phyloP scores from a whole-genome alignment of 2,888 invertebrate species.

The Erpobdella octoculata region DNA sequence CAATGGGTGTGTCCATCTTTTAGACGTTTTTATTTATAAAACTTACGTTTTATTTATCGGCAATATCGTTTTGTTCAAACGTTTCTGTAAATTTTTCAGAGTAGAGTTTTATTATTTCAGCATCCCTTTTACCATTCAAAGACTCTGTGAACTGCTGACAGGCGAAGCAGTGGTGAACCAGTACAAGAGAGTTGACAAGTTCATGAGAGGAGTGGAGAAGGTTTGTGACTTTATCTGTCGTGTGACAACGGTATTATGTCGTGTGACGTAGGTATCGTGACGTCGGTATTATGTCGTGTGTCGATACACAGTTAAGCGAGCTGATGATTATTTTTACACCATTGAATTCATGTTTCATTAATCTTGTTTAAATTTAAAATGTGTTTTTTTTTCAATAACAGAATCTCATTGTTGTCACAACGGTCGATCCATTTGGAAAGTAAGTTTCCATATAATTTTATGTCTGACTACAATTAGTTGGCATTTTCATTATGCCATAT shows the following conservation, averaged over 20 bases:
- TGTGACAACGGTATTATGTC: neutral
- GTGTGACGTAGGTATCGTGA: too few species aligned
- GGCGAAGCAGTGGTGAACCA: conserved; percentile 72
- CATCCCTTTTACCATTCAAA: conserved; percentile 89
- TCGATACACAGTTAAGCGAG: too few species aligned
- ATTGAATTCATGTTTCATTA: too few species aligned
- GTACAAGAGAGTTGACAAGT: conserved; percentile 90
- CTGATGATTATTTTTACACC: too few species aligned
- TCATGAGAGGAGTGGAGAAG: conserved; percentile 91
- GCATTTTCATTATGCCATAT: too few species aligned
- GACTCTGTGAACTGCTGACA: conserved; percentile 85
- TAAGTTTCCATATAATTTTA: too few species aligned
- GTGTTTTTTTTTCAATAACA: conserved; percentile 38
- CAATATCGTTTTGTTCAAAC: neutral
- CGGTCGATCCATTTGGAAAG: conserved; percentile 51
- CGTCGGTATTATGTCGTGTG: too few species aligned
- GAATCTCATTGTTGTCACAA: conserved; percentile 51
- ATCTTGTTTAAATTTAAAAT: too few species aligned
- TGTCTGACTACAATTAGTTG: too few species aligned
- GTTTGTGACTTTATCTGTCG: conserved; percentile 37
- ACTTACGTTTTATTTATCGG: neutral
- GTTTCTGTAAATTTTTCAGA: too few species aligned
- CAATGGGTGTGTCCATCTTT: conserved; percentile 44
- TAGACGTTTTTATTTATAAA: neutral
- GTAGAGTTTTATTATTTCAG: too few species aligned